Conservation (phyloP, 2,888 invertebrate genomes). For the Meiosimyza decipiens region DNA sequence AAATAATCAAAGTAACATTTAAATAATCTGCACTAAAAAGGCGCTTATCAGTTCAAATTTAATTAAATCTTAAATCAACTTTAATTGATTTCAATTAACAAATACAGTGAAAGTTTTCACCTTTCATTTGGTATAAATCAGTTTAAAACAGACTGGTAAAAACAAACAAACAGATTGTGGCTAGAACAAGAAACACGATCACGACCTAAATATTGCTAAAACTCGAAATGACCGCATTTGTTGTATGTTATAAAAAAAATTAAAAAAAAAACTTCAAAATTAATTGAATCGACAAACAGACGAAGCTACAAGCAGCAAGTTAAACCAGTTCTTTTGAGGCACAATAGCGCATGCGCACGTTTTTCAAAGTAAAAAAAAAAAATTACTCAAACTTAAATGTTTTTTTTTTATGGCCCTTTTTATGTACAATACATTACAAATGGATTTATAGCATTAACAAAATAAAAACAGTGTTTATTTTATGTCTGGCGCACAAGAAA, state of each 20-base stretch:
- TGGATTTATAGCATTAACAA: conserved; percentile 16
- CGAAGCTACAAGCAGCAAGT: conserved; percentile 24
- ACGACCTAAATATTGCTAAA: conserved; percentile 30
- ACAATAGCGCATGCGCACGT: conserved; percentile 21
- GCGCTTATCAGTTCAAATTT: too few species aligned
- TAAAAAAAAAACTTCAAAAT: conserved; percentile 17
- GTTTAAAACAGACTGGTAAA: not conserved
- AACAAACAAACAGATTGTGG: not conserved
- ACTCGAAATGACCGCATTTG: conserved; percentile 9
- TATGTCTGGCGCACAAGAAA: too few species aligned
- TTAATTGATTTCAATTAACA: not conserved
- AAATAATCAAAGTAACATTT: too few species aligned
- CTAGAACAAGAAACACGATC: conserved; percentile 17
- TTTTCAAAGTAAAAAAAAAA: not conserved
- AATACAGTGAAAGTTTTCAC: conserved; percentile 12
- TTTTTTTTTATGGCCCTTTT: conserved; percentile 11
- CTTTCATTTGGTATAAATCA: not conserved
- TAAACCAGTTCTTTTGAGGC: conserved; percentile 27
- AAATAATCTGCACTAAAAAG: too few species aligned
- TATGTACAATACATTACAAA: conserved; percentile 1
- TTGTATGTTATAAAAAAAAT: conserved; percentile 7
- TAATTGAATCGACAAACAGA: conserved; percentile 26
- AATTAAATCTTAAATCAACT: not conserved
- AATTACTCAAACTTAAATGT: not conserved
- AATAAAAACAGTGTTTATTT: not conserved